Evolutionary conservation across 2,888 invertebrate genomes (phyloP).

Genomic region (Halocaridina rubra): DNA sequence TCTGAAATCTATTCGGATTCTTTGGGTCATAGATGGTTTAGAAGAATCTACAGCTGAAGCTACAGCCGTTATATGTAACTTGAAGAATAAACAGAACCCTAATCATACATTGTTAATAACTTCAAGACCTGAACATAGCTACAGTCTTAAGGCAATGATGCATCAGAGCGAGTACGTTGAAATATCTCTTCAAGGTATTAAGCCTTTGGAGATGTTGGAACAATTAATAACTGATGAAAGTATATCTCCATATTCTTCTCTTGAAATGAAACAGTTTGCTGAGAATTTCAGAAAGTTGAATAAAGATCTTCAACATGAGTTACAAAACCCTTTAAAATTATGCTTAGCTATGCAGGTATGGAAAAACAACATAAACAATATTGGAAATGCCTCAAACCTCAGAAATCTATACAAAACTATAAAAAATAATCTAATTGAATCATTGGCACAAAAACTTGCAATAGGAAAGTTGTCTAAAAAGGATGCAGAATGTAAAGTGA

Average conservation of each 20-base stretch:
- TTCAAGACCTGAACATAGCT: background rate
- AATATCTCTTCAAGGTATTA: background rate
- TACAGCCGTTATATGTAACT: background rate
- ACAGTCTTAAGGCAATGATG: background rate
- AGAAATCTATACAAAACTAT: constrained; percentile 2
- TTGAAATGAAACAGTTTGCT: background rate
- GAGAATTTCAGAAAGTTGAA: background rate
- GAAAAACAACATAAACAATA: background rate
- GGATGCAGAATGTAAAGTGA: background rate
- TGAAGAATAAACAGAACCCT: background rate
- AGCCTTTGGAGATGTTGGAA: too few relatives aligned
- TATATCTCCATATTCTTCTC: background rate
- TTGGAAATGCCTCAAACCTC: background rate
- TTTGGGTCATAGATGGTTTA: constrained; percentile 36
- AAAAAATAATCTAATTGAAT: background rate
- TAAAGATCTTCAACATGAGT: background rate
- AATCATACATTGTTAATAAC: constrained; percentile 7
- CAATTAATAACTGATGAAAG: background rate
- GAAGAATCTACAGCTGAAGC: constrained; percentile 30
- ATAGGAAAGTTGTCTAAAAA: background rate
- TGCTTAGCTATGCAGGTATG: constrained; percentile 10
- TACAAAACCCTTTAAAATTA: constrained; percentile 29
- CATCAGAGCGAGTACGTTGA: background rate
- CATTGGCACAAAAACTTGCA: background rate
- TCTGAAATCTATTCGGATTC: constrained; percentile 7